phyloP scores from a whole-genome alignment of 1,140 invertebrate genomes.

The Medauroidea extradentata region DNA sequence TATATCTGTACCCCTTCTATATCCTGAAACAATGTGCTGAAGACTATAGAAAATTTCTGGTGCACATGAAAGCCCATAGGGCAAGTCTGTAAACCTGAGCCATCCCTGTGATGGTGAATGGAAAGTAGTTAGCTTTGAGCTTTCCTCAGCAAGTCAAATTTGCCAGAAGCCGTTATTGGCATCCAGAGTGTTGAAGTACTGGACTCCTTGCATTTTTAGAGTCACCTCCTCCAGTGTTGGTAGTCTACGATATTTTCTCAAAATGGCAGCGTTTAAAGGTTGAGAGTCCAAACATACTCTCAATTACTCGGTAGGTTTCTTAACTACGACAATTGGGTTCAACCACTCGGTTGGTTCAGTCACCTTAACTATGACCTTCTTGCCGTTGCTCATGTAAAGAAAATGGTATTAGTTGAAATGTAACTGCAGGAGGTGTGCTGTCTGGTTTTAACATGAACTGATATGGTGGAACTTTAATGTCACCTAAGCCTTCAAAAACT shows the following conservation, averaged over 20 bases:
- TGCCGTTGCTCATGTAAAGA: constrained; percentile 39
- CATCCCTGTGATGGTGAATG: constrained; percentile 18
- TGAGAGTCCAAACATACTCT: constrained; percentile 49
- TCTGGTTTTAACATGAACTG: too few species aligned
- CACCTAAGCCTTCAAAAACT: too few species aligned
- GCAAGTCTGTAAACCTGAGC: constrained; percentile 32
- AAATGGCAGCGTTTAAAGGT: constrained; percentile 39
- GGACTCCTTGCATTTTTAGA: constrained; percentile 14
- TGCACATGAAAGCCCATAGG: constrained; percentile 30
- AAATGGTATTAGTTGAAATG: constrained; percentile 29
- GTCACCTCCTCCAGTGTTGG: constrained; percentile 22
- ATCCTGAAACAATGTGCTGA: not conserved
- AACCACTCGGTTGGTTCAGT: constrained; percentile 44
- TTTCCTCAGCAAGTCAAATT: constrained; percentile 21
- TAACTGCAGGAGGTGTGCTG: not conserved
- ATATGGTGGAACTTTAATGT: too few species aligned
- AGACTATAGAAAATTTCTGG: not conserved
- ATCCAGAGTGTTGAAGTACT: constrained; percentile 15
- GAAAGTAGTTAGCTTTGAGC: constrained; percentile 2
- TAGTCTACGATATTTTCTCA: constrained; percentile 38
- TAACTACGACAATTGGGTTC: constrained; percentile 44
- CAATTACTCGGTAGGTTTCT: constrained; percentile 42
- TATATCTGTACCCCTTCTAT: not conserved
- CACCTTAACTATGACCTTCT: constrained; percentile 38
- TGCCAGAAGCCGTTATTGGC: constrained; percentile 15